phyloP scores from a whole-genome alignment of 2,888 invertebrate genomes.

The Cheilosia soror region DNA sequence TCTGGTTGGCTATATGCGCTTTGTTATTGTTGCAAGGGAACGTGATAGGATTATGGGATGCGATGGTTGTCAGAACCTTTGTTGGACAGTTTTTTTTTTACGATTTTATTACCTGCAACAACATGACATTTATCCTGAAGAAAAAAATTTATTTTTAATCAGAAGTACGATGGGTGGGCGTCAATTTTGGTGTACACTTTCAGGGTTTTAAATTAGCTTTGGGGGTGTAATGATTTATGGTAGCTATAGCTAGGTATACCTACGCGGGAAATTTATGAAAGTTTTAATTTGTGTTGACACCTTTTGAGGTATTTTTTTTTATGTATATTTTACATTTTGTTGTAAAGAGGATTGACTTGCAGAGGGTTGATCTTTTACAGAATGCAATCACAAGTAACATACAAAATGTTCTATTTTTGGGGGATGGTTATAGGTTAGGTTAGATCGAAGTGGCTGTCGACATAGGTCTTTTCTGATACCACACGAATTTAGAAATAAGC shows the following conservation, averaged over 20 bases:
- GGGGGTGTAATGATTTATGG: slow-evolving; percentile 36
- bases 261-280: slow-evolving; percentile 26
- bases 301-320: no score
- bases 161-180: slow-evolving; percentile 62
- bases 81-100: slow-evolving; percentile 33
- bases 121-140: slow-evolving; percentile 63
- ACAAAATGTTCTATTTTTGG: no score
- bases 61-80: slow-evolving; percentile 32
- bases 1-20: not conserved
- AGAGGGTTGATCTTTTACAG: no score
- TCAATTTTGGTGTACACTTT: not conserved
- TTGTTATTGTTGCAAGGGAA: slow-evolving; percentile 53
- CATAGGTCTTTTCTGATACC: no score
- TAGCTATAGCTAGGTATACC: slow-evolving; percentile 20
- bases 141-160: slow-evolving; percentile 63
- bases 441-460: no score
- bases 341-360: no score
- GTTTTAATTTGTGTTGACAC: not conserved
- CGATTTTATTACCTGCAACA: slow-evolving; percentile 56
- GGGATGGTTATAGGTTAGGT: no score
- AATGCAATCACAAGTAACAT: no score
- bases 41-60: slow-evolving; percentile 68
- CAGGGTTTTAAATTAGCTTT: not conserved
- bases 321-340: no score
- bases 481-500: no score